Evolutionary conservation across 2,888 invertebrate species (phyloP).

Genomic region (Eueremaeus valkanovi): DNA sequence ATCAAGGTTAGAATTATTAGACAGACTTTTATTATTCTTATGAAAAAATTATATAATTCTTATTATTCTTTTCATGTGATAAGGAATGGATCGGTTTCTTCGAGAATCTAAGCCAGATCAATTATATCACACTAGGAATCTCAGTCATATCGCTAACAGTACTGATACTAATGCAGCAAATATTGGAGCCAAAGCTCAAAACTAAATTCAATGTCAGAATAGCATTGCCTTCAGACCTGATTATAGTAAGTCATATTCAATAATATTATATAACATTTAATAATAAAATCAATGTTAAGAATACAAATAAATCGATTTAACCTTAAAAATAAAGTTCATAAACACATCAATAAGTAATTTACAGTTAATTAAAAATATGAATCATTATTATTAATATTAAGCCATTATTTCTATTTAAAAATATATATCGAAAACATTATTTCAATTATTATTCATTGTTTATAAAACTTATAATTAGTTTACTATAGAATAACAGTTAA

Average conservation of each 20-base stretch:
- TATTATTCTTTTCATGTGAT: not conserved
- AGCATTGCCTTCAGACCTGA: conserved; percentile 64
- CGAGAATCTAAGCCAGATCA: conserved; percentile 50
- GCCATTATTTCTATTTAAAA: no score
- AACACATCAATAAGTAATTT: no score
- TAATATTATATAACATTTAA: no score
- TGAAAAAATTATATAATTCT: not conserved
- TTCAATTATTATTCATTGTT: no score
- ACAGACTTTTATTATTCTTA: not conserved
- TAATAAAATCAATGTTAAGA: no score
- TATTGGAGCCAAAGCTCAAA: conserved; percentile 54
- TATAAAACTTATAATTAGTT: no score
- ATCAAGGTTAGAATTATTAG: conserved; percentile 51
- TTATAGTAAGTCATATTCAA: conserved; percentile 63
- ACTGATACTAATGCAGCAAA: conserved; percentile 57
- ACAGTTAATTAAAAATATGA: no score
- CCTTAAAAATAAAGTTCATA: no score
- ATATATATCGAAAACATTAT: no score
- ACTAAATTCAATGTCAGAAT: conserved; percentile 53
- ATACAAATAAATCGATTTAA: no score
- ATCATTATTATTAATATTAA: no score
- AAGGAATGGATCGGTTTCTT: conserved; percentile 16
- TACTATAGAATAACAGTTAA: no score
- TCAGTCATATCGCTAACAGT: conserved; percentile 65
- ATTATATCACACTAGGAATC: conserved; percentile 64